Evolutionary conservation across 2,888 invertebrate genomes (phyloP), one percentile per base, ranked within the genome.

Genomic region (Bombylius discolor): DNA sequence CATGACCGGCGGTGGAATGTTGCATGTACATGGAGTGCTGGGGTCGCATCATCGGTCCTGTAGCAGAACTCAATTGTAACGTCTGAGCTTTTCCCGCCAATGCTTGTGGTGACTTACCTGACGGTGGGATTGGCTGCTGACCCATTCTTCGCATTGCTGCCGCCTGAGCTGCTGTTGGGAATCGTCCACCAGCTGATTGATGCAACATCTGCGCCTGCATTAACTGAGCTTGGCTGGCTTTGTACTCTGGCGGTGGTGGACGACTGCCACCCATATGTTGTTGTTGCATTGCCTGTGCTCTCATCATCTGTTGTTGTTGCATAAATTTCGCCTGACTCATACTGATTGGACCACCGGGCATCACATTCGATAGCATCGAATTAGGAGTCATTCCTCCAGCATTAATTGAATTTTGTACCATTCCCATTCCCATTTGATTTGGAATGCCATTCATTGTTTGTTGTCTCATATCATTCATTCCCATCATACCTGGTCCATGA

Each of bases 171-270:
- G 78, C 72, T 65, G 78, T 78, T 46, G 78, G 74, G 59, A 79
- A 79, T 56, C 78, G 74, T 54, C 77, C 76, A 9, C 76, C 73
- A 12, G 48, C 50, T n/a, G 70, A 67, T 8, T 68, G 70, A 62
- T 79, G 79, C 77, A 79, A 78, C 75, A 79, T 76, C 64, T 79
- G 79, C 36, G 79, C 78, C 62, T 74, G 75, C 71, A 74, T 72
- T 52, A 74, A 62, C 57, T 74, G 74, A 49, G 71, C 72, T 60
- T 73, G 73, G 59, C 69, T 73, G 66, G 85, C 81, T 72, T 89
- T 90, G 74, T 91, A 90, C 71, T 90, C 90, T 4, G 90, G 91
- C 47, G 90, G 90, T 32, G 90, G 90, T 36, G 89, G 87, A 53
- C 87, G 79, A 32, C 78, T 77, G 2, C 75, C 72, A 47, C 73